Base-by-base conservation (phyloP, 1,140 invertebrate species). In the Atta texana region DNA sequence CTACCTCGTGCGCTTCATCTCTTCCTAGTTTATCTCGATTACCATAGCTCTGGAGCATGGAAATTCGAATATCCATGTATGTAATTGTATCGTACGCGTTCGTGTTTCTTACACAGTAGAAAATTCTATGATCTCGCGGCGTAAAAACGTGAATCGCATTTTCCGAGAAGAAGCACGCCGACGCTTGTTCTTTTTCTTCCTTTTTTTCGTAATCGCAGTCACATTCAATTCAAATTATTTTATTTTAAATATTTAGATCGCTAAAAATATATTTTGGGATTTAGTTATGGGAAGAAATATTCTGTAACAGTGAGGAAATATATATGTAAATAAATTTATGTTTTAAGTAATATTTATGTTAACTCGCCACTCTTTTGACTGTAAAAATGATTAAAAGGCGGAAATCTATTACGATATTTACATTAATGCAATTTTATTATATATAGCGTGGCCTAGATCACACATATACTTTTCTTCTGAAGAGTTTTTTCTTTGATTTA, bases 1-100 rank as follows among this genome's bases (percentile, higher is more conserved):
- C 55, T 84, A 84, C 55, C 69, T 84, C 69, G 55, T 74, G 69
- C 69, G 53, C 39, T 84, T 84, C 49, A 34, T 75, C n/a, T 57
- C 24, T 49, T 64, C 59, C 55, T 75, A 84, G 39, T 63, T 74
- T 75, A 84, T 75, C 55, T 75, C 24, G 16, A 71, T 55, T 68
- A 80, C 18, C 34, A 44, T 14, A 7, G 8, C 49, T 75, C 28
- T 44, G 31, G 8, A 44, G 12, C 21, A 28, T 71, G 6, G n/a
- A 69, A 55, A 34, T 80, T 51, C 14, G 28, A 78, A 66, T 34
- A 21, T 34, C 12, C 39, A 24, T n/a, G n/a, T 74, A 74, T n/a
- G 28, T 31, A 57, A 78, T 78, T 3, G 4, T 64, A 57, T 7
- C 6, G 34, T 57, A 57, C n/a, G 1, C 55, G n/a, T n/a, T 6